Evolutionary conservation across 1,140 invertebrate species (phyloP).

Genomic region (Cardiocondyla obscurior): DNA sequence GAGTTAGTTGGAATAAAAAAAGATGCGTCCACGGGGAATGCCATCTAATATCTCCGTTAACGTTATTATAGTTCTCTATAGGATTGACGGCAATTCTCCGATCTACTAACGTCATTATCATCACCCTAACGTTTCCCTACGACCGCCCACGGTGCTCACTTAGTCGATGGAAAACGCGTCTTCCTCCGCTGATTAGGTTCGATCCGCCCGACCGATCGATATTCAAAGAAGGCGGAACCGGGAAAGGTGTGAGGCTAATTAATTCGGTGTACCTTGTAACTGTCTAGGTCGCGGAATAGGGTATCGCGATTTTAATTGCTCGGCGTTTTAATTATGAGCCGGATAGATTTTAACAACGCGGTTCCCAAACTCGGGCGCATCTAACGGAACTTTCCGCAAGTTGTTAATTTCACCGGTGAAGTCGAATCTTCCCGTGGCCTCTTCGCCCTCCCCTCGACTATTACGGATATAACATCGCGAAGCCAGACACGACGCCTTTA

Average conservation of each 20-base stretch:
- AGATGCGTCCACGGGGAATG: background rate
- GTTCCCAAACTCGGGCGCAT: background rate
- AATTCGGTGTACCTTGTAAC: background rate
- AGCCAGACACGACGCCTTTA: constrained; percentile 45
- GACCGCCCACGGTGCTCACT: background rate
- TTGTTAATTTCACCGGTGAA: constrained; percentile 22
- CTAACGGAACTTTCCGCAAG: background rate
- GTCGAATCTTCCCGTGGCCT: background rate
- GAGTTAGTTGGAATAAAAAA: constrained; percentile 22
- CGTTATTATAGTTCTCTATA: constrained; percentile 35
- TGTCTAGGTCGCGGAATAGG: background rate
- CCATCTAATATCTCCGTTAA: constrained; percentile 38
- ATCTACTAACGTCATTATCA: constrained; percentile 49
- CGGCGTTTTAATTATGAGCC: constrained; percentile 1
- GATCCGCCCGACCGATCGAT: background rate
- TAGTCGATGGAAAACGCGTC: background rate
- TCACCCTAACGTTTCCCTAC: constrained; percentile 16
- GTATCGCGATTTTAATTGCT: constrained; percentile 21
- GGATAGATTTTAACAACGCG: constrained; percentile 7
- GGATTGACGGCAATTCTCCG: constrained; percentile 30
- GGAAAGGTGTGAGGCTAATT: background rate
- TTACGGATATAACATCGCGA: constrained; percentile 38
- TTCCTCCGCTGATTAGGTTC: background rate
- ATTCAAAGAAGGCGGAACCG: background rate
- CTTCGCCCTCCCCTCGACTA: background rate